Conservation (phyloP, 2,113 vertebrate species). For the Leuciscus idus region DNA sequence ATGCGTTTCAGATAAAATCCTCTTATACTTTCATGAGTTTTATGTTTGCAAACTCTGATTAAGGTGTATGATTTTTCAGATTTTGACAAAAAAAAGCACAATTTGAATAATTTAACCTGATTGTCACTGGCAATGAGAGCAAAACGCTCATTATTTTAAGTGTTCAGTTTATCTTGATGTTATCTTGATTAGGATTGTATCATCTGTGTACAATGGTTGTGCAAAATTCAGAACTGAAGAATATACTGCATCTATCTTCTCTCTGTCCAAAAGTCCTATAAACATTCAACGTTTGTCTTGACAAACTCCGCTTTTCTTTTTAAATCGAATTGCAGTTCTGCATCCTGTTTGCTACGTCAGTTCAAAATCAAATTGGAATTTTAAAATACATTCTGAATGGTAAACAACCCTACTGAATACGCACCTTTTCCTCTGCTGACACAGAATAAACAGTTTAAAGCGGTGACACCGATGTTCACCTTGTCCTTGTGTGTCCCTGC, state of each 20-base stretch:
- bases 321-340: background rate
- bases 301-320: background rate
- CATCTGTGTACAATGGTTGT: background rate
- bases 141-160: background rate
- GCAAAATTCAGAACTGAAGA: background rate
- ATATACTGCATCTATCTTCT: background rate
- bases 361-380: background rate
- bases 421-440: constrained; percentile 6
- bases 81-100: background rate
- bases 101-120: background rate
- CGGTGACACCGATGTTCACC: constrained; percentile 7
- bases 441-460: constrained; percentile 11
- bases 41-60: constrained; percentile 23
- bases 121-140: background rate
- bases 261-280: background rate
- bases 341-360: background rate
- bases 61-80: background rate
- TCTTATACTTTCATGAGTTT: background rate
- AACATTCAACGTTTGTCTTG: background rate
- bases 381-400: background rate
- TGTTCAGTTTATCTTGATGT: background rate
- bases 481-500: constrained; percentile 44
- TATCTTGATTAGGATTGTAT: background rate
- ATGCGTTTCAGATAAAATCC: constrained; percentile 11
- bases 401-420: background rate